phyloP scores from a whole-genome alignment of 53 echinoderm and acorn worm species.

The Antedon mediterranea region DNA sequence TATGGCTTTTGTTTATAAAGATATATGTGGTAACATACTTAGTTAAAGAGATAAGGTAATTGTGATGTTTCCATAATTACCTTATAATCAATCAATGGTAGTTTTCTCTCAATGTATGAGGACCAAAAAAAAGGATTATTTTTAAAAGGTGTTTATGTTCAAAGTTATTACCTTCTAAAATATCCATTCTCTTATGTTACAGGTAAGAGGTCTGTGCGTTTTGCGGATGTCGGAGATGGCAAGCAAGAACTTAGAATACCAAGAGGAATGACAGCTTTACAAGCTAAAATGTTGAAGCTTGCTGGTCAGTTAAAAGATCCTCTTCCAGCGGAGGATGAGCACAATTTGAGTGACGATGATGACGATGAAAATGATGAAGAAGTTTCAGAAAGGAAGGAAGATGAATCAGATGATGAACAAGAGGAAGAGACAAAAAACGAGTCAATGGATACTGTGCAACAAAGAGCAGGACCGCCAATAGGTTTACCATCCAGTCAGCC shows the following conservation, averaged over 20 bases:
- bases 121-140: too few relatives aligned
- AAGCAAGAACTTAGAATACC: constrained; percentile 32
- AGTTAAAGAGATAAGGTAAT: too few relatives aligned
- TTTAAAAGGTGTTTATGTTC: too few relatives aligned
- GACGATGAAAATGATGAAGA: constrained; percentile 41
- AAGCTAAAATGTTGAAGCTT: constrained; percentile 85
- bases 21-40: too few relatives aligned
- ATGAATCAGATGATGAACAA: constrained; percentile 24
- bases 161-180: background rate
- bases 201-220: constrained; percentile 34
- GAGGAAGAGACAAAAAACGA: constrained; percentile 26
- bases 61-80: too few relatives aligned
- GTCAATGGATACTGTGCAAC: background rate
- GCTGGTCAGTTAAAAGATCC: constrained; percentile 40
- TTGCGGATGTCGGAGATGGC: constrained; percentile 32
- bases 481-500: background rate
- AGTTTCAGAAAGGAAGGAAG: constrained; percentile 12
- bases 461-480: background rate
- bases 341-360: constrained; percentile 34
- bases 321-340: background rate
- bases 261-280: constrained; percentile 75
- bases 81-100: too few relatives aligned
- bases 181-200: constrained; percentile 4
- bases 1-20: too few relatives aligned
- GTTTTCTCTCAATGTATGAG: too few relatives aligned